These are phyloP conservation scores for Aphelenchoides fujianensis DNA, from an alignment of 1,140 invertebrate genomes.

Conservation along the genomic window DNA sequence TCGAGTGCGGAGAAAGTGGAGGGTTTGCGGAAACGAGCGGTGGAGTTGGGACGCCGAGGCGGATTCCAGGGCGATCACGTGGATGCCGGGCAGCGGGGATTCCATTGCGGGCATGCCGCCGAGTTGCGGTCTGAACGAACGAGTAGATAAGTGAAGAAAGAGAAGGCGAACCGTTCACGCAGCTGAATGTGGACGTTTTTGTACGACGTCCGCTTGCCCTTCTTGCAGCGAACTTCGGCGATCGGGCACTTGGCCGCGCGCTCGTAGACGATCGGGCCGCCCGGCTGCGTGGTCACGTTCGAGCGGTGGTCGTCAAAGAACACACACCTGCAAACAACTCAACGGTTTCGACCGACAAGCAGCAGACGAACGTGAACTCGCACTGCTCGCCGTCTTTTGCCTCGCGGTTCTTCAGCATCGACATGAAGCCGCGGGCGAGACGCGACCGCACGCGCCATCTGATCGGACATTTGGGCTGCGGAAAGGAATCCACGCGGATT, in stretches of 20 bases:
- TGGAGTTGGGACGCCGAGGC: background rate
- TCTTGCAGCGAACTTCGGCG: background rate
- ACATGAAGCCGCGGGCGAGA: background rate
- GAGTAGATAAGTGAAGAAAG: no score
- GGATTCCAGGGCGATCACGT: background rate
- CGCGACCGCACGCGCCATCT: background rate
- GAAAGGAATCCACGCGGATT: background rate
- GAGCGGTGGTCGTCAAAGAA: background rate
- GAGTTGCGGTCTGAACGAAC: no score
- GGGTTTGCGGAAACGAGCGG: background rate
- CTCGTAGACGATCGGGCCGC: background rate
- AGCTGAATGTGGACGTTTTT: background rate
- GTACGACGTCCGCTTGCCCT: background rate
- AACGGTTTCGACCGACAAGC: no score
- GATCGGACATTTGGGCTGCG: background rate
- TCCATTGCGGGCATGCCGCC: no score
- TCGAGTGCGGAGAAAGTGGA: background rate
- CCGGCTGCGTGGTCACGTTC: background rate
- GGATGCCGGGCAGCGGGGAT: no score
- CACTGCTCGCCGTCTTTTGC: background rate
- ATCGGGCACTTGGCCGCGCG: background rate
- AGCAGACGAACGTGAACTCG: background rate
- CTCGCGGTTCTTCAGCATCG: background rate
- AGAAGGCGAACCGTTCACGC: background rate
- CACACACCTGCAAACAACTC: background rate